Percentiles rank a stretch among this genome's conserved stretches.
These are phyloP conservation scores for Mionectes olivaceus DNA, from an alignment of 2,797 vertebrate genomes.

Conservation along the genomic window DNA sequence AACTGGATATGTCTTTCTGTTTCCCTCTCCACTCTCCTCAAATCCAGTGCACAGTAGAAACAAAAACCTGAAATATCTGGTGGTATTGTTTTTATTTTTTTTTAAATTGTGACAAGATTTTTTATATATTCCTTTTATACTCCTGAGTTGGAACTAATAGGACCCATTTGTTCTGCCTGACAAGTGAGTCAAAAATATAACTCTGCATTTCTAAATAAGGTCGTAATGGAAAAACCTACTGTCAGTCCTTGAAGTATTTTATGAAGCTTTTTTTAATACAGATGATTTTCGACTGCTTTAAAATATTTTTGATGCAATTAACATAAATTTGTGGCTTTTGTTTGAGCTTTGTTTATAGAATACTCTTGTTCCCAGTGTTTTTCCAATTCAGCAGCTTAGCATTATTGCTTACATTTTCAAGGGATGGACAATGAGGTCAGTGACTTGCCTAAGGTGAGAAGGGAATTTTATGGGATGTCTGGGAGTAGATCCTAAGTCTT, in stretches of 20 bases:
- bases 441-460: background rate
- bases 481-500: background rate
- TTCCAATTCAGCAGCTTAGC: background rate
- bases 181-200: constrained; percentile 14
- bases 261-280: background rate
- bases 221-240: background rate
- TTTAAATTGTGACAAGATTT: background rate
- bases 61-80: background rate
- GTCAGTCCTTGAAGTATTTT: background rate
- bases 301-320: background rate
- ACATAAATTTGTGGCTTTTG: background rate
- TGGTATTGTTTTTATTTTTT: background rate
- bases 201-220: background rate
- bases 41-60: background rate
- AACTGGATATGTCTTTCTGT: background rate
- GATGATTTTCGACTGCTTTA: background rate
- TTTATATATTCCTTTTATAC: constrained; percentile 27
- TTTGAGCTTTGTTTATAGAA: background rate
- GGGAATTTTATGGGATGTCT: background rate
- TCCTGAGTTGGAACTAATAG: constrained; percentile 9
- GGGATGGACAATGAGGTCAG: background rate
- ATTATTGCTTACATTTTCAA: background rate
- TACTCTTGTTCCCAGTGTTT: background rate
- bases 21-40: background rate
- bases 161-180: constrained; percentile 4